Evolutionary conservation across 2,888 invertebrate genomes (phyloP).

Genomic region (Leptinotarsa haldemani): DNA sequence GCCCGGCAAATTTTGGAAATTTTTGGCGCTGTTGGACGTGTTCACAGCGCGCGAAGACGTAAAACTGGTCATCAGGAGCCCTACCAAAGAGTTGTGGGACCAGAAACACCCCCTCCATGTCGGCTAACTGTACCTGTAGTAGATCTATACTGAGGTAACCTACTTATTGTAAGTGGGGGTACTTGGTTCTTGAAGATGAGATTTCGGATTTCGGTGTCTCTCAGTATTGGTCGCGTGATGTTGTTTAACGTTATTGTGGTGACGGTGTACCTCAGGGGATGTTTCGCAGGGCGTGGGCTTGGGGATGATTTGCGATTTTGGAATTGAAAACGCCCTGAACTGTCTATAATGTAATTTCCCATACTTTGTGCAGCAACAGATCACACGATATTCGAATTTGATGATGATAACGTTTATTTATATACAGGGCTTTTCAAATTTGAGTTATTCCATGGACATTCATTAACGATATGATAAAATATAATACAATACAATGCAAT

Average conservation of each 20-base stretch:
- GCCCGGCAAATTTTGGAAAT: conserved; percentile 25
- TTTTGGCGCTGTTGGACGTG: conserved; percentile 48
- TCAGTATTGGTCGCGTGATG: conserved; percentile 14
- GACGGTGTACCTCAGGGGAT: neutral
- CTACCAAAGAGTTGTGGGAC: conserved; percentile 57
- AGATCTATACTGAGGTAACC: conserved; percentile 64
- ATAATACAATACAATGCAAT: too few species aligned
- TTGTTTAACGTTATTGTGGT: conserved; percentile 17
- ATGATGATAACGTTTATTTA: too few species aligned
- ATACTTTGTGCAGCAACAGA: too few species aligned
- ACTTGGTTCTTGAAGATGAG: conserved; percentile 59
- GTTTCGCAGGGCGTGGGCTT: neutral
- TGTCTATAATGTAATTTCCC: too few species aligned
- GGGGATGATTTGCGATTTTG: neutral
- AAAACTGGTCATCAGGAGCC: conserved; percentile 62
- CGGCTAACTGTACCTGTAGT: conserved; percentile 66
- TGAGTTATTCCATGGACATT: too few species aligned
- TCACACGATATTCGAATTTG: too few species aligned
- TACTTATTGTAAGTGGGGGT: conserved; percentile 61
- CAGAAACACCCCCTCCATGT: conserved; percentile 50
- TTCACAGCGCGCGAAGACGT: conserved; percentile 56
- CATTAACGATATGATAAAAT: too few species aligned
- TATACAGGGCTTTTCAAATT: too few species aligned
- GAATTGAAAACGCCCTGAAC: neutral
- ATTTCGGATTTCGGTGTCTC: conserved; percentile 53